phyloP scores from a whole-genome alignment of 2,113 vertebrate species.

The Notarius lentiginosus region DNA sequence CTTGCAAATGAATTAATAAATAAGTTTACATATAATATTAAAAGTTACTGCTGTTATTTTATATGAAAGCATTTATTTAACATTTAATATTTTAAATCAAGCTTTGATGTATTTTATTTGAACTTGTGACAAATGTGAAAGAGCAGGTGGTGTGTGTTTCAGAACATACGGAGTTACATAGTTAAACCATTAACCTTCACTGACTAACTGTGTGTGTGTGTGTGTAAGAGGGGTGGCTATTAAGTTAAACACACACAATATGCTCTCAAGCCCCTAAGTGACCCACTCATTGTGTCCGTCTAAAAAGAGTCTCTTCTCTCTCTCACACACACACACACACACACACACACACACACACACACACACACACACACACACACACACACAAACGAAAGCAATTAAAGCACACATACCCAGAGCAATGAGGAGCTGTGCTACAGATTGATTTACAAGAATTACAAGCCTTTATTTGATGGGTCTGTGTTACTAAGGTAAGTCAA shows the following conservation, averaged over 20 bases:
- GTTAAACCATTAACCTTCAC: slow-evolving; percentile 9
- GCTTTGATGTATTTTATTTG: background rate
- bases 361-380: no score
- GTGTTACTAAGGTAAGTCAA: no score
- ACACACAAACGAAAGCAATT: no score
- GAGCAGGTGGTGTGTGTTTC: slow-evolving; percentile 6
- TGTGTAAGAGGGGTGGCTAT: background rate
- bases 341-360: slow-evolving; percentile 28
- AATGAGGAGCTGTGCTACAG: no score
- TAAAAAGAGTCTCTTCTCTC: background rate
- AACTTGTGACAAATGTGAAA: background rate
- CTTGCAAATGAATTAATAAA: background rate
- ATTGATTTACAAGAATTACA: no score
- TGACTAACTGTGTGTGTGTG: background rate
- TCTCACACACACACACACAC: slow-evolving; percentile 7
- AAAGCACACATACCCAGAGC: no score
- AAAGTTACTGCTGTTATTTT: background rate
- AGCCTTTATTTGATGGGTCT: no score
- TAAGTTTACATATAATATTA: background rate
- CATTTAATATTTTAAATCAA: background rate
- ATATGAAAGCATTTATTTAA: background rate
- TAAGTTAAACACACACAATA: slow-evolving; percentile 35
- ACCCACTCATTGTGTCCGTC: slow-evolving; percentile 24
- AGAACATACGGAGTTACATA: slow-evolving; percentile 5
- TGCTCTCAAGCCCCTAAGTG: slow-evolving; percentile 32